Evolutionary conservation across 2,797 vertebrate genomes (phyloP).

Genomic region (Spea hammondii): DNA sequence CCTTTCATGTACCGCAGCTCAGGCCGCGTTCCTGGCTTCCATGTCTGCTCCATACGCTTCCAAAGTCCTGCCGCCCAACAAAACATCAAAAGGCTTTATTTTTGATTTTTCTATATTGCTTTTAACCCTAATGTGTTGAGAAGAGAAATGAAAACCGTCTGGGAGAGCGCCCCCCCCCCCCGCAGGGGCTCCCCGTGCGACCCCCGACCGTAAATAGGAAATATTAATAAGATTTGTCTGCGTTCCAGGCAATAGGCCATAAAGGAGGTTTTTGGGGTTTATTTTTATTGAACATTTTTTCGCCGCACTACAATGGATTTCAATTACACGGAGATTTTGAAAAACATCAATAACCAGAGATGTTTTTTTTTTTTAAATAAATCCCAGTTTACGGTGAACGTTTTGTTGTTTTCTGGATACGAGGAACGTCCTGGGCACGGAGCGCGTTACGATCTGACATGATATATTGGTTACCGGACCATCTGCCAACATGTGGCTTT

Average conservation of each 20-base stretch:
- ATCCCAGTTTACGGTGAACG: background rate
- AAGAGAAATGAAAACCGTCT: slow-evolving; percentile 37
- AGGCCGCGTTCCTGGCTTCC: slow-evolving; percentile 10
- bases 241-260: slow-evolving; percentile 13
- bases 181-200: background rate
- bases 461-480: slow-evolving; percentile 2
- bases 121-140: slow-evolving; percentile 37
- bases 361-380: background rate
- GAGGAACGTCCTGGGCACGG: background rate
- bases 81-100: slow-evolving; percentile 38
- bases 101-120: slow-evolving; percentile 31
- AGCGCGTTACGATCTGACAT: background rate
- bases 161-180: slow-evolving; percentile 1
- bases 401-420: background rate
- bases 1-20: slow-evolving; percentile 28
- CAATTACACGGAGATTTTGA: background rate
- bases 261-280: background rate
- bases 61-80: slow-evolving; percentile 11
- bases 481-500: background rate
- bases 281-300: slow-evolving; percentile 8
- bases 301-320: background rate
- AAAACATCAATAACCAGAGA: slow-evolving; percentile 14
- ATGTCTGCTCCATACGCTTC: slow-evolving; percentile 28
- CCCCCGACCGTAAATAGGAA: slow-evolving; percentile 16
- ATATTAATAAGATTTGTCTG: slow-evolving; percentile 22